Percentiles rank a stretch among this genome's conserved stretches.
Conservation (phyloP, 2,113 vertebrate genomes). For the Gymnogyps californianus region DNA sequence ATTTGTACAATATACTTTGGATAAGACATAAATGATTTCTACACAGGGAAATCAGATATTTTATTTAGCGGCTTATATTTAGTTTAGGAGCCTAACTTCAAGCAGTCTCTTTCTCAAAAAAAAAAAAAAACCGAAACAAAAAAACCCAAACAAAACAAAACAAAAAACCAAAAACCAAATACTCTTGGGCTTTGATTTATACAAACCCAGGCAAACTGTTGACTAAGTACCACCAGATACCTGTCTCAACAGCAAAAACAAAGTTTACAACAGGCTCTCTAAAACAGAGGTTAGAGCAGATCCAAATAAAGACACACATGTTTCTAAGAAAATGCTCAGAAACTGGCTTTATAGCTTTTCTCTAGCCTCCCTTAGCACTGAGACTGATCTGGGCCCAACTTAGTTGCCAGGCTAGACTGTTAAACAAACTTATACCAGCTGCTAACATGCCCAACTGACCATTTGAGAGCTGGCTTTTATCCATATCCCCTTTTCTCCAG, state of each 20-base stretch:
- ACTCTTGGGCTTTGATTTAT: neutral
- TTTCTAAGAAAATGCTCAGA: neutral
- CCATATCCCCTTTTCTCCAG: slow-evolving; percentile 58
- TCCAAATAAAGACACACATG: neutral
- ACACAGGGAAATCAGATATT: neutral
- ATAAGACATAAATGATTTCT: neutral
- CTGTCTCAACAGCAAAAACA: neutral
- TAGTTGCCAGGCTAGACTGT: slow-evolving; percentile 7
- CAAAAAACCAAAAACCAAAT: neutral
- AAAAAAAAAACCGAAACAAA: neutral
- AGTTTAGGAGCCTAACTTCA: neutral
- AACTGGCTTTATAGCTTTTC: neutral
- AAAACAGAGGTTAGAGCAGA: neutral
- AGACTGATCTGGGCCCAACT: neutral
- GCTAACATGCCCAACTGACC: slow-evolving; percentile 56
- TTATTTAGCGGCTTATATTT: neutral
- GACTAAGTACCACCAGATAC: neutral
- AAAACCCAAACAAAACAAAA: neutral
- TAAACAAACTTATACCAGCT: slow-evolving; percentile 49
- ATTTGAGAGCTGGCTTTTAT: slow-evolving; percentile 55
- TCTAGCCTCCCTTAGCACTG: neutral
- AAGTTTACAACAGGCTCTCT: neutral
- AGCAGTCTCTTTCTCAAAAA: neutral
- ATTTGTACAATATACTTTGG: neutral
- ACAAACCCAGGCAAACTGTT: slow-evolving; percentile 17